Evolutionary conservation across 2,797 vertebrate species (phyloP), one percentile per base, ranked within the genome.

Genomic region (Ctenosaura bakeri): DNA sequence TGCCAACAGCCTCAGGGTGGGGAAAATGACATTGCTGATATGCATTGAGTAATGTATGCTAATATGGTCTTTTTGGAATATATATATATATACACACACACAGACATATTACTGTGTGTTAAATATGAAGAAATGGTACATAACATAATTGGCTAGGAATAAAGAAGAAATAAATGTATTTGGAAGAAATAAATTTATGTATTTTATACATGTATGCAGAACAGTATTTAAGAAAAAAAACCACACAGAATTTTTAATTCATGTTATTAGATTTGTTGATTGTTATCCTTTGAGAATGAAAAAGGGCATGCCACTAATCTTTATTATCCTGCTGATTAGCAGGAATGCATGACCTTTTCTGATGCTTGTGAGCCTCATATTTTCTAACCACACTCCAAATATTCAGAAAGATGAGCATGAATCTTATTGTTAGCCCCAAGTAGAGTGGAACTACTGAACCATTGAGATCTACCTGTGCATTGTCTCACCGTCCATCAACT

Each of bases 81-180:
- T 54, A 29, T 76, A 56, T 87, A 16, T 12, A 24, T 24, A 46
- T 80, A n/a, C n/a, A n/a, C n/a, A n/a, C n/a, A n/a, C n/a, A n/a
- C n/a, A n/a, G n/a, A n/a, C n/a, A n/a, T 84, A 52, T 12, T 4
- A 62, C 16, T 54, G 35, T 83, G 73, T 6, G 13, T 1, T 22
- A 78, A 66, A 77, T n/a, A 50, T 26, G 26, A 83, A 32, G 32
- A 80, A 54, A 46, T 26, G 46, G 38, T 66, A 62, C 73, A 85
- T 80, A 89, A 79, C 59, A 66, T 8, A 85, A 89, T 69, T 85
- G 85, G n/a, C 81, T 54, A 14, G 42, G 56, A 64, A n/a, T 56
- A 52, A 80, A 56, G 64, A 85, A 80, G 42, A 46, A 46, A 46
- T 46, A 46, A 46, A 46, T 46, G 42, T 46, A 46, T 46, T n/a